A percentile compares a stretch with the other conserved stretches of the same genome.
These are phyloP conservation scores for Lipophrys pholis DNA, from an alignment of 2,113 vertebrate species.

Conservation along the genomic window DNA sequence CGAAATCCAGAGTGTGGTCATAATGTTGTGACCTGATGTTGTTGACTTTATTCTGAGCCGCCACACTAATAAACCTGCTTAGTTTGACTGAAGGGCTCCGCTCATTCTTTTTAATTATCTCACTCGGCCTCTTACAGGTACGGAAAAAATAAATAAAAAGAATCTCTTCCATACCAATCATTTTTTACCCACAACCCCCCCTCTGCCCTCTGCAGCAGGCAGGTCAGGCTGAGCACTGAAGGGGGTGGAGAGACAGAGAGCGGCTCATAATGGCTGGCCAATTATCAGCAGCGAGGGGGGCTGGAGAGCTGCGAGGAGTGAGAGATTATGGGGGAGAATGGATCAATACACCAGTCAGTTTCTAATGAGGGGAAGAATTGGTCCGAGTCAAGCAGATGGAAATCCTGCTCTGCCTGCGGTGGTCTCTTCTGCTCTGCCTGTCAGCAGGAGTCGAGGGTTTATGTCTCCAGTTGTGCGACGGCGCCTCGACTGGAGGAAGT, in stretches of 20 bases:
- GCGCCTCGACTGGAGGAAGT: conserved; percentile 29
- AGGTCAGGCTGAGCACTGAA: conserved; percentile 61
- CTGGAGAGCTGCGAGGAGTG: conserved; percentile 50
- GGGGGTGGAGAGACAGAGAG: conserved; percentile 50
- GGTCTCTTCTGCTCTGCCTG: conserved; percentile 48
- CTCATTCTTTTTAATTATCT: conserved; percentile 55
- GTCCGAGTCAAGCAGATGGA: conserved; percentile 81
- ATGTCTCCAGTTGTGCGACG: conserved; percentile 23
- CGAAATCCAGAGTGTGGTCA: too few species aligned
- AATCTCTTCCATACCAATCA: conserved; percentile 28
- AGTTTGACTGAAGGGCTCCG: conserved; percentile 11
- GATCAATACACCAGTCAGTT: conserved; percentile 83
- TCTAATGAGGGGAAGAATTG: conserved; percentile 82
- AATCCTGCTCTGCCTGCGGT: conserved; percentile 65
- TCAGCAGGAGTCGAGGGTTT: conserved; percentile 22
- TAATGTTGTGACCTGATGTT: too few species aligned
- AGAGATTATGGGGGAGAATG: conserved; percentile 69
- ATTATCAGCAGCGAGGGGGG: conserved; percentile 68
- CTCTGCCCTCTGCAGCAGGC: conserved; percentile 18
- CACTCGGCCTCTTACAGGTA: conserved; percentile 16
- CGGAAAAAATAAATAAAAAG: conserved; percentile 6
- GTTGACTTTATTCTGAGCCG: conserved; percentile 6
- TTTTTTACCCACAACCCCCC: neutral
- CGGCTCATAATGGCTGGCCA: conserved; percentile 72
- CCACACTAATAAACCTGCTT: conserved; percentile 4